Evolutionary conservation across 2,113 vertebrate genomes (phyloP).

Genomic region (Poecile atricapillus): DNA sequence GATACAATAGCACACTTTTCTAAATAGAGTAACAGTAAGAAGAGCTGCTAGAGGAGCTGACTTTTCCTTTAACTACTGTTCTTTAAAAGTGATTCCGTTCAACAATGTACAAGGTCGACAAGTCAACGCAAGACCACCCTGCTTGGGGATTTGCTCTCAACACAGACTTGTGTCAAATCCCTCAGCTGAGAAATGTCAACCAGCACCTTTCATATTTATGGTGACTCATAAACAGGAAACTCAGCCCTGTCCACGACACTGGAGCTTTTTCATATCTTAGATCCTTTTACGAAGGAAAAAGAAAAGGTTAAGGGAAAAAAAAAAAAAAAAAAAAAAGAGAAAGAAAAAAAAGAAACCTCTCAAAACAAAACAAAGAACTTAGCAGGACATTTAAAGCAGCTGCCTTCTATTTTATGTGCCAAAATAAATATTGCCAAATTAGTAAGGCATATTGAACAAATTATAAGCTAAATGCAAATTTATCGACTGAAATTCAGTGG

Average conservation of each 20-base stretch:
- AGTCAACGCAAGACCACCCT: constrained; percentile 81
- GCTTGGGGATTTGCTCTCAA: constrained; percentile 71
- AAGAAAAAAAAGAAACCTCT: not conserved
- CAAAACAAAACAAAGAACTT: constrained; percentile 61
- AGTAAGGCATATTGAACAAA: constrained; percentile 81
- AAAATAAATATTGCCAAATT: constrained; percentile 83
- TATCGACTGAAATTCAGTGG: constrained; percentile 75
- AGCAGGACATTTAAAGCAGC: constrained; percentile 75
- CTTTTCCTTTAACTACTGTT: constrained; percentile 78
- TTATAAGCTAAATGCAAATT: constrained; percentile 83
- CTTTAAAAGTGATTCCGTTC: constrained; percentile 74
- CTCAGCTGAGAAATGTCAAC: constrained; percentile 85
- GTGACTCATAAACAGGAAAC: constrained; percentile 86
- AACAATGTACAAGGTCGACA: constrained; percentile 75
- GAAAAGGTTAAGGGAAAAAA: not conserved
- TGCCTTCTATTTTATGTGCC: constrained; percentile 71
- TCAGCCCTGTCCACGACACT: constrained; percentile 71
- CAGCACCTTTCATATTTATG: constrained; percentile 84
- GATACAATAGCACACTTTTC: not conserved
- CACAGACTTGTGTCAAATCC: constrained; percentile 68
- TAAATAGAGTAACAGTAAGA: constrained; percentile 16
- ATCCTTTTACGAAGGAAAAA: constrained; percentile 68
- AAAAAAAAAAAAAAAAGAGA: not conserved
- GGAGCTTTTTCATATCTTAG: constrained; percentile 77
- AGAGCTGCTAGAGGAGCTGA: constrained; percentile 26